phyloP scores from a whole-genome alignment of 2,888 invertebrate genomes.

The Antheraea yamamai region DNA sequence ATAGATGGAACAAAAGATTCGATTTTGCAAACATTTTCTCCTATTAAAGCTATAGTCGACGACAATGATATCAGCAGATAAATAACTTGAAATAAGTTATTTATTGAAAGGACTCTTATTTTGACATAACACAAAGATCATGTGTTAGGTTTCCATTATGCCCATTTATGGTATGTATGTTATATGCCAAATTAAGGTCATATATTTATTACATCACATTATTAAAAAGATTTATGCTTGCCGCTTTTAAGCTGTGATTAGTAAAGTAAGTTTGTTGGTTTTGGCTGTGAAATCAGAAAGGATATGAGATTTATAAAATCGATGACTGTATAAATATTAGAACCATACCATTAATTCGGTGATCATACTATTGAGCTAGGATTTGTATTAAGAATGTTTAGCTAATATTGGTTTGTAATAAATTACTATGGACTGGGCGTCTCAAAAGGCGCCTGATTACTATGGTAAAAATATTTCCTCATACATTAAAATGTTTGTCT shows the following conservation, averaged over 20 bases:
- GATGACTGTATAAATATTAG: no score
- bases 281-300: constrained; percentile 11
- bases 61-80: constrained; percentile 65
- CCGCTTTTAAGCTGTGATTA: constrained; percentile 10
- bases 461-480: no score
- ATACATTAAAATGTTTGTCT: no score
- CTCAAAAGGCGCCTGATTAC: no score
- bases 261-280: background rate
- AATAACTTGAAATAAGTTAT: constrained; percentile 28
- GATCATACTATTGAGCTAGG: no score
- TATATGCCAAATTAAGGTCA: background rate
- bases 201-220: background rate
- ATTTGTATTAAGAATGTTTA: no score
- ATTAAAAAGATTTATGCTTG: background rate
- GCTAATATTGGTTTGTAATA: no score
- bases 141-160: no score
- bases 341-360: no score
- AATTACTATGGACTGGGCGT: no score
- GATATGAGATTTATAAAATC: background rate
- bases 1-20: constrained; percentile 53
- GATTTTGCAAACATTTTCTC: constrained; percentile 44
- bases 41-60: constrained; percentile 51
- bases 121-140: no score
- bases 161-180: background rate
- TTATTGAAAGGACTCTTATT: background rate